Evolutionary conservation across 2,888 invertebrate species (phyloP), one percentile per base, ranked within the genome.

Genomic region (Mimachlamys varia): DNA sequence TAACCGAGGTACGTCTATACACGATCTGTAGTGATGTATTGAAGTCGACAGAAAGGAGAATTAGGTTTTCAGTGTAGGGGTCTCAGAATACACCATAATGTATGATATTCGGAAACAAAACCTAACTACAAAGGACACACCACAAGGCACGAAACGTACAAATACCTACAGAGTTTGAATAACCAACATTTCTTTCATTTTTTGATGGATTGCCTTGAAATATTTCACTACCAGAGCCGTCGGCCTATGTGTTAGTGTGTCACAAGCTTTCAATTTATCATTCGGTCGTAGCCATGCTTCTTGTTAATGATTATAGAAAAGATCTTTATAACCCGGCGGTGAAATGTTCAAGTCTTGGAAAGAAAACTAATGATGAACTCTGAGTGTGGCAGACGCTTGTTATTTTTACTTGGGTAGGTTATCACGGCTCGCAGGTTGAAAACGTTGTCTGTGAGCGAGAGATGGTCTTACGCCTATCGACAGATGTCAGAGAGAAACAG

Each of bases 141-240:
- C 17, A 76, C 27, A 76, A 76, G 33, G 33, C 58, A 33, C 76
- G 76, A 44, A 44, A 44, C 44, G 44, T 7, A 44, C 44, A 44
- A 44, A 44, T 44, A 44, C 44, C 44, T 44, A 44, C 44, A 44
- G 44, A 76, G 76, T 76, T 76, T 76, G 33, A 76, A 76, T 76
- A 76, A 76, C 76, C 27, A 76, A 76, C 76, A 76, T 76, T 76
- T 76, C 76, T 76, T 76, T 76, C 76, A 76, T 76, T 33, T 76
- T 76, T 33, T 76, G 76, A 76, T 76, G 76, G 76, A 76, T 76
- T 76, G 15, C 76, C 33, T 10, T 76, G 22, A 76, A 76, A 27
- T 33, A 10, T 76, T 76, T 76, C 76, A 22, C 76, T 76, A 33
- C 33, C 27, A 76, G 76, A 76, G 33, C 76, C 76, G 22, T 33